These are phyloP conservation scores for Apodemia hepburni DNA, from an alignment of 2,888 invertebrate genomes.

Conservation along the genomic window DNA sequence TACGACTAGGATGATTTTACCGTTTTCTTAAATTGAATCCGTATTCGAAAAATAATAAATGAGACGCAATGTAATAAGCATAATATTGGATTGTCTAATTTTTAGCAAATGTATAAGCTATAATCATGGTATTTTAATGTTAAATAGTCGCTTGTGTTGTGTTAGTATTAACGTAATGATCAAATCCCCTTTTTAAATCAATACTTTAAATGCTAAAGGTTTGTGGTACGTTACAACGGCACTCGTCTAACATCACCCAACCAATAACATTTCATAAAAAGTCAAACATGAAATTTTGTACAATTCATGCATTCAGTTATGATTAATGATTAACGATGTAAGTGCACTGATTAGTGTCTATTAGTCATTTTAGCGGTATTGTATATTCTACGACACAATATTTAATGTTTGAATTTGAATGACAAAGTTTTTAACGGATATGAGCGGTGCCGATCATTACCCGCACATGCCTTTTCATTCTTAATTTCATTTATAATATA, in stretches of 20 bases:
- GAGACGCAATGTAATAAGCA: slow-evolving; percentile 61
- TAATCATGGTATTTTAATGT: slow-evolving; percentile 67
- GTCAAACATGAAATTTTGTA: too few relatives aligned
- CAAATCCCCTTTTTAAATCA: slow-evolving; percentile 43
- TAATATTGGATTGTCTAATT: slow-evolving; percentile 61
- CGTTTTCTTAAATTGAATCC: slow-evolving; percentile 23
- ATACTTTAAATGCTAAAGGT: neutral
- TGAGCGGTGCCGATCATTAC: neutral
- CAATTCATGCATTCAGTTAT: too few relatives aligned
- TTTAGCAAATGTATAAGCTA: slow-evolving; percentile 65
- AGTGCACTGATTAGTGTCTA: too few relatives aligned
- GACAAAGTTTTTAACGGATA: too few relatives aligned
- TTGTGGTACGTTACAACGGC: neutral
- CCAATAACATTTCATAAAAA: too few relatives aligned
- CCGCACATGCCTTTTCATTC: neutral
- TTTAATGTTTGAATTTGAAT: too few relatives aligned
- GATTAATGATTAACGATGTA: too few relatives aligned
- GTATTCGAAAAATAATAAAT: slow-evolving; percentile 17
- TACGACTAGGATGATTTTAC: slow-evolving; percentile 16
- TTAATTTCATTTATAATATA: neutral
- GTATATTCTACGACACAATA: too few relatives aligned
- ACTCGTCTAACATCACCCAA: too few relatives aligned
- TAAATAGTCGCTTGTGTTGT: slow-evolving; percentile 74
- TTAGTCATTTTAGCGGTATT: too few relatives aligned
- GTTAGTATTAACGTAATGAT: slow-evolving; percentile 57